Base-by-base conservation (phyloP, 2,113 vertebrate species). In the Plectropomus leopardus region DNA sequence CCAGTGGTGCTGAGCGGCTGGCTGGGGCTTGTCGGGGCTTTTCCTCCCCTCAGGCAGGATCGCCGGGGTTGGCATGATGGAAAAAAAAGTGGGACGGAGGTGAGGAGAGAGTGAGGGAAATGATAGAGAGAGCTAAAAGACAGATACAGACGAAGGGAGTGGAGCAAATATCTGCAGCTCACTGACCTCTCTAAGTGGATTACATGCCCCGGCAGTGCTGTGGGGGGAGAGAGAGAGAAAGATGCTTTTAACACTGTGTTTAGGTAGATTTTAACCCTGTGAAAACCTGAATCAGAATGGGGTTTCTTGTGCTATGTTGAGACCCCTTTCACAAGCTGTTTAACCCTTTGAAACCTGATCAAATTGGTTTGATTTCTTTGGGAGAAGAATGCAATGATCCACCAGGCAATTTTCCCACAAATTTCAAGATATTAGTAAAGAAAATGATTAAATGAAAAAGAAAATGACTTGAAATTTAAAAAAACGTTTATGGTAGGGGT, bases 131-230 rank as follows among this genome's bases (percentile, higher is more conserved):
- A 61, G 64, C 14, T 44, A 47, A 60, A 42, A 73, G 40, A 67
- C 54, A 77, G 58, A 44, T 17, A 66, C 63, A 82, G 75, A 77
- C 21, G 3, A 42, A 36, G 59, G 34, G 83, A 69, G 50, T 26
- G 50, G 81, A 69, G 72, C 83, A 88, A 72, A 94, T 93, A 86
- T 90, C 90, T 93, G 74, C 69, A 78, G 87, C 84, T 91, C 92
- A 90, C 80, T 93, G 91, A 91, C 91, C 89, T 89, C 74, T 80
- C 73, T 92, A 92, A 93, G 86, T 89, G 88, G 91, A 94, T 93
- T 93, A 92, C 78, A 78, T 54, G 80, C 82, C 80, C 84, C 42
- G 45, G 61, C 55, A 82, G 82, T 72, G 65, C 73, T 78, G 79
- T 0, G 44, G 75, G 80, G 58, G 63, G 45, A 48, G 19, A 44